Evolutionary conservation across 2,797 vertebrate species (phyloP).

Genomic region (Trachops cirrhosus): DNA sequence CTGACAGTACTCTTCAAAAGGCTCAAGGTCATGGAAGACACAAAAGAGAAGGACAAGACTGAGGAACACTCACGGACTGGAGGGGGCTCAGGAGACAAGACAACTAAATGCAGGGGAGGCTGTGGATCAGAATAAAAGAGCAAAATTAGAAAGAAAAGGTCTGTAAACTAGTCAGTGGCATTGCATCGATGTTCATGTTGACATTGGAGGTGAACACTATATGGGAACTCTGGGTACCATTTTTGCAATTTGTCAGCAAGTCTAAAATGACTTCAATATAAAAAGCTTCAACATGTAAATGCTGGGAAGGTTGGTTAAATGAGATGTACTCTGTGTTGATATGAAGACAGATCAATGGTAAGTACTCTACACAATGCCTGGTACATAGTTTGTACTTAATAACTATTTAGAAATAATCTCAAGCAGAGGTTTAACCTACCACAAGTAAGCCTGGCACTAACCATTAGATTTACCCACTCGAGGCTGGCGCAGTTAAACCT

Average conservation of each 20-base stretch:
- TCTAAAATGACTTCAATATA: background rate
- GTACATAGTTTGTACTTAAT: background rate
- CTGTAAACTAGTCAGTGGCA: background rate
- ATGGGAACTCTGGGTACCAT: background rate
- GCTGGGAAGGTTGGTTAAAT: background rate
- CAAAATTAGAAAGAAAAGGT: background rate
- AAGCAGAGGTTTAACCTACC: background rate
- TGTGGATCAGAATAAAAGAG: background rate
- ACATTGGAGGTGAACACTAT: background rate
- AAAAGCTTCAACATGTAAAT: background rate
- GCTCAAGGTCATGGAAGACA: background rate
- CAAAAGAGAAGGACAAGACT: background rate
- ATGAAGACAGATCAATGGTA: background rate
- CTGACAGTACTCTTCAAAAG: background rate
- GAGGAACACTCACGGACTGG: background rate
- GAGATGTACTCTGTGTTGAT: background rate
- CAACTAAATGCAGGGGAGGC: background rate
- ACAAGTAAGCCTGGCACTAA: background rate
- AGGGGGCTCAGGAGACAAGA: background rate
- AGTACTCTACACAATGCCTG: background rate
- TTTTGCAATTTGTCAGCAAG: background rate
- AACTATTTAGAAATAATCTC: background rate
- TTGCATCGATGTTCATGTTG: background rate
- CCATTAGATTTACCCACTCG: background rate
- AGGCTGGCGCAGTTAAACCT: background rate